Base-by-base conservation (phyloP, 2,888 invertebrate species). In the Scaptomyza cyrtandrae region DNA sequence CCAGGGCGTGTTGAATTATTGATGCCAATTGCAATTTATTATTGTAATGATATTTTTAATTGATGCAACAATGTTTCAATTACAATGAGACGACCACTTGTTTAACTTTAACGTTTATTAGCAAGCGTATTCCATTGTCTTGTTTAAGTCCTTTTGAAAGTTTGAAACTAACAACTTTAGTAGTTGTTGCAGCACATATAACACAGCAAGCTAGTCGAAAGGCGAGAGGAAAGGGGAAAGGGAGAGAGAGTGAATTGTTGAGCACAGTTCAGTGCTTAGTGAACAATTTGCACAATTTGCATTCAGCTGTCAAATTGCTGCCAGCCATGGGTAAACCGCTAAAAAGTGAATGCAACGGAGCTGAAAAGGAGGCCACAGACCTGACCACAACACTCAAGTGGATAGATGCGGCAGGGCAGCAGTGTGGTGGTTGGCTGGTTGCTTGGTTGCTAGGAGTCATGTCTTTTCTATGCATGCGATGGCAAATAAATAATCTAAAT, bases 401-500 rank as follows among this genome's bases (percentile, higher is more conserved):
- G n/a, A 9, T 11, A 2, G 35, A 29, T 35, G 11, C 10, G 45
- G 24, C 10, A 11, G 24, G 44, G 11, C 9, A 16, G 0, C 11
- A 13, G 46, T 31, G 16, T 29, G 29, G 33, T 37, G n/a, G 5
- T 13, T 14, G 45, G 7, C 0, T 35, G 45, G n/a, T 9, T 2
- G 33, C n/a, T 37, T 35, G 45, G n/a, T 9, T 2, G 33, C n/a
- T 37, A 37, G n/a, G 9, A 14, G 45, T 46, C 44, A 19, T 24
- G 19, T 44, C 14, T 27, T 24, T n/a, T 27, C 46, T 31, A 19
- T 62, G 50, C 24, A 50, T 44, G 53, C 44, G 48, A n/a, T 27
- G 55, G 45, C 46, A 69, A 69, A 83, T 77, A 78, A 81, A 75
- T 75, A 68, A 72, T 60, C 58, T 45, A 65, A 78, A 62, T 74